Base-by-base conservation (phyloP, 2,113 vertebrate genomes). In the Gambusia affinis region DNA sequence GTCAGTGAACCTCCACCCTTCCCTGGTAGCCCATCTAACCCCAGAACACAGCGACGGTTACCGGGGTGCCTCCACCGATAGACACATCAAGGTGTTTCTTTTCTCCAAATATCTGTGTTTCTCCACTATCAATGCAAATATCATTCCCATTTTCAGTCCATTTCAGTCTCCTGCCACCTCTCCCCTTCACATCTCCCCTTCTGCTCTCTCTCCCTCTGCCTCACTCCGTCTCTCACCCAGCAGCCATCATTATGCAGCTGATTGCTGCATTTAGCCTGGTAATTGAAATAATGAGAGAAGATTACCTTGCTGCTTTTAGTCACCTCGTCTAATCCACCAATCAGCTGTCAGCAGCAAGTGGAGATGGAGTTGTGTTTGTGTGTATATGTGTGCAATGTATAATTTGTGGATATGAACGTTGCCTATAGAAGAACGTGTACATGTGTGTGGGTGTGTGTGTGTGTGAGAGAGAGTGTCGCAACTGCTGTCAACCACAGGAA, bases 281-380 rank as follows among this genome's bases (percentile, higher is more conserved):
- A 99, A 98, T 99, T 98, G 97, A 97, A 98, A 99, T 99, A 99
- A 99, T 98, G 97, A 97, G 95, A 95, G 96, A 97, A 97, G 97
- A 99, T 98, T 98, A 97, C 97, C 96, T 96, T 95, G 95, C 76
- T 95, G 96, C 97, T 99, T 98, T 98, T 97, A 98, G 97, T 97
- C 97, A 97, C 97, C 97, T 97, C 96, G 95, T 97, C 96, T 96
- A 97, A 98, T 97, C 96, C 96, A 97, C 96, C 95, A 97, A 98
- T 99, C 96, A 97, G 96, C 96, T 98, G 97, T 97, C 97, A 97
- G 96, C 94, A 95, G 88, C 94, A 95, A 85, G 86, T 86, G 42
- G 30, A 95, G 94, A 47, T 70, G 76, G 60, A 80, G 67, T 64
- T n/a, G 71, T 75, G 69, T 76, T 72, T 80, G 67, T 80, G 80